phyloP scores from a whole-genome alignment of 2,113 vertebrate species.

The Halcyon senegalensis region DNA sequence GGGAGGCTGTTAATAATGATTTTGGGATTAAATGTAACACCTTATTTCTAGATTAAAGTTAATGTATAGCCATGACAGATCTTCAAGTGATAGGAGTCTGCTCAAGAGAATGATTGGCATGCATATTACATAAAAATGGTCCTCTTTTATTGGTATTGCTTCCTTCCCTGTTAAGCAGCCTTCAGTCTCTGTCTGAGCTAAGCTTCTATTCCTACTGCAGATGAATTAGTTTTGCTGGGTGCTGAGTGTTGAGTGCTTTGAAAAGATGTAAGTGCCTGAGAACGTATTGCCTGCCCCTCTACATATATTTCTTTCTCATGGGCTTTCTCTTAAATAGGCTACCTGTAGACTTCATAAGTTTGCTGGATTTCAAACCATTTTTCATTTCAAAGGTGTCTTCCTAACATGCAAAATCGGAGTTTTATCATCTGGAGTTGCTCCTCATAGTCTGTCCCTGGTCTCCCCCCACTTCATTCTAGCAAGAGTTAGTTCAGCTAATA shows the following conservation, averaged over 20 bases:
- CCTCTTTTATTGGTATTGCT: background rate
- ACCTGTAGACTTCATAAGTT: background rate
- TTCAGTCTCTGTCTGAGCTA: background rate
- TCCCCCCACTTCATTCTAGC: background rate
- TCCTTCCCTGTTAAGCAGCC: background rate
- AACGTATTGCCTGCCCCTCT: background rate
- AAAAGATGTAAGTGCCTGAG: background rate
- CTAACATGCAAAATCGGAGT: background rate
- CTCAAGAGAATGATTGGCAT: background rate
- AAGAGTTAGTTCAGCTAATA: background rate
- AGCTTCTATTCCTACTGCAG: background rate
- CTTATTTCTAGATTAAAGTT: background rate
- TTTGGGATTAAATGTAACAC: background rate
- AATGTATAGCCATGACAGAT: background rate
- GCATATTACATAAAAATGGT: background rate
- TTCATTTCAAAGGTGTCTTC: background rate
- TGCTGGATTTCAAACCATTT: background rate
- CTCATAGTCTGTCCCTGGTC: accelerated
- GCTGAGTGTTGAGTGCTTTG: background rate
- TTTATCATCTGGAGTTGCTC: background rate
- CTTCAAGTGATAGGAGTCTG: background rate
- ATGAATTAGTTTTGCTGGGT: background rate
- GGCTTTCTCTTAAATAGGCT: background rate
- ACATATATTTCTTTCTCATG: background rate
- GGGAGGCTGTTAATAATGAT: background rate